Base-by-base conservation (phyloP, 2,113 vertebrate species). In the Pagrus major region DNA sequence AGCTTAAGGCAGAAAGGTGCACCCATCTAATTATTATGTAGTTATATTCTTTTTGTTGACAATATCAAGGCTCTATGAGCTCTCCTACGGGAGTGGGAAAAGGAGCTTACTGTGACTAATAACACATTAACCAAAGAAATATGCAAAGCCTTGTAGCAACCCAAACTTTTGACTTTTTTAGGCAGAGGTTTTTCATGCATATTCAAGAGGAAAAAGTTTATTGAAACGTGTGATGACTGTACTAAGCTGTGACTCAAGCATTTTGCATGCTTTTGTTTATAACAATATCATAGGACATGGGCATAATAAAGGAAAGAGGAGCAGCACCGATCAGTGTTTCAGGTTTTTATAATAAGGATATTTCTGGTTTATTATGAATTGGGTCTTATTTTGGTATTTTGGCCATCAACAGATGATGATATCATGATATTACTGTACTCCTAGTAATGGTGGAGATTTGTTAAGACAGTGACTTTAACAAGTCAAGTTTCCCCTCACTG, bases 101-200 rank as follows among this genome's bases (percentile, higher is more conserved):
- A 82, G 52, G 51, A 78, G 78, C 81, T 76, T 81, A 80, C 67
- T 76, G 71, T 86, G 87, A 79, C 78, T 80, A 81, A 81, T 81
- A 81, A 78, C 74, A 68, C 55, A 84, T 81, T 86, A 69, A 72
- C 61, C 52, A 70, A 72, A 76, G 63, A 61, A 84, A 79, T 73
- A 65, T 79, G 75, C 74, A 81, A 86, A 78, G 70, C 78, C 84
- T 84, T 5, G 14, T 84, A 78, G 81, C 73, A 69, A 69, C 41
- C 42, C 25, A 81, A 70, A 86, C 58, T 68, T 81, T 71, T 33
- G 25, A 69, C 51, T 72, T 76, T 66, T 76, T 47, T 71, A 42
- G 46, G 71, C 54, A 60, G 10, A 39, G 31, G 39, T 12, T 58
- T 76, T 69, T 56, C 51, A 88, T 83, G 58, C 64, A 88, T 77